phyloP scores from a whole-genome alignment of 2,113 vertebrate species.

The Notechis scutatus region DNA sequence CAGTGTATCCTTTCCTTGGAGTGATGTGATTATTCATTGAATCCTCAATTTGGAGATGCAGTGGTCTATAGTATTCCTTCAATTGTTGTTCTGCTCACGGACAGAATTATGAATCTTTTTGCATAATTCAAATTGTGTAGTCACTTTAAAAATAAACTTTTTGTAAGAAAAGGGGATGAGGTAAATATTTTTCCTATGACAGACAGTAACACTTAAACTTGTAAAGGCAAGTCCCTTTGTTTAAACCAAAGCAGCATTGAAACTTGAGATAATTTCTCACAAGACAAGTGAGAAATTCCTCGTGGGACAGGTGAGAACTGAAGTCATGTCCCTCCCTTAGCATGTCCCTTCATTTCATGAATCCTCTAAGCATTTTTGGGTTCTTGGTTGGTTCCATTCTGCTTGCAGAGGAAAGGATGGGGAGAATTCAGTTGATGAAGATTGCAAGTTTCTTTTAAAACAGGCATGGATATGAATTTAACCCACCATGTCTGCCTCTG shows the following conservation, averaged over 20 bases:
- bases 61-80: not conserved
- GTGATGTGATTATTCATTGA: not conserved
- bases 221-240: not conserved
- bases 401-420: not conserved
- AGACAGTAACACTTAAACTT: not conserved
- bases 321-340: not conserved
- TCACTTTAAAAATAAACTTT: not conserved
- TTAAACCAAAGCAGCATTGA: not conserved
- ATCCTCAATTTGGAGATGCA: not conserved
- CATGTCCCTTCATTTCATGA: not conserved
- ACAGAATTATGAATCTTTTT: not conserved
- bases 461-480: not conserved
- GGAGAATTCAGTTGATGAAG: not conserved
- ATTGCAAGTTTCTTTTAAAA: not conserved
- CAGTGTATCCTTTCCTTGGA: not conserved
- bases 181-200: not conserved
- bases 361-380: not conserved
- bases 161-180: not conserved
- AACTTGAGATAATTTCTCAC: not conserved
- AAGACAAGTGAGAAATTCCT: not conserved
- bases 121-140: not conserved
- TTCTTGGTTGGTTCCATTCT: not conserved
- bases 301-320: not conserved
- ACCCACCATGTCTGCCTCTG: not conserved
- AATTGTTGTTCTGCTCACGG: not conserved